Evolutionary conservation across 1,140 invertebrate species (phyloP).

Genomic region (Bathynomus jamesi): DNA sequence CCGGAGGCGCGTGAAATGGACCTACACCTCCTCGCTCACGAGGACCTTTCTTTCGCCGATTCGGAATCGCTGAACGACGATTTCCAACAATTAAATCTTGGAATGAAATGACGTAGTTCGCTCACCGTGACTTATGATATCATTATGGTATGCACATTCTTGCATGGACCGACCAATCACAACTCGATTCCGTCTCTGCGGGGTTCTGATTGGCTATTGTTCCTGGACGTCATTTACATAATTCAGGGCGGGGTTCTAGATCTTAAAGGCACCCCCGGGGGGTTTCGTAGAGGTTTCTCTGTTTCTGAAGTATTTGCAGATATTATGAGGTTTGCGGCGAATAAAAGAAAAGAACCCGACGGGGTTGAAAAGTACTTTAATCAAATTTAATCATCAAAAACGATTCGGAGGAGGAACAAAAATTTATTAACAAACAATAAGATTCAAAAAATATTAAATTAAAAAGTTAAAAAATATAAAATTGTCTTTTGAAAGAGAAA

Average conservation of each 20-base stretch:
- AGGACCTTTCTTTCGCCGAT: slow-evolving; percentile 28
- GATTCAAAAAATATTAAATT: too few relatives aligned
- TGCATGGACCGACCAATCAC: slow-evolving; percentile 28
- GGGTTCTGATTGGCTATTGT: slow-evolving; percentile 36
- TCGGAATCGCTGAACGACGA: slow-evolving; percentile 12
- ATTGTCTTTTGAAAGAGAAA: too few relatives aligned
- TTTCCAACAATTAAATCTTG: slow-evolving; percentile 20
- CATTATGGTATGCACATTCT: slow-evolving; percentile 28
- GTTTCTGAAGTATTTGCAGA: background rate
- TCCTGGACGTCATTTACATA: slow-evolving; percentile 33
- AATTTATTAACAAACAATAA: too few relatives aligned
- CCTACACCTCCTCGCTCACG: slow-evolving; percentile 21
- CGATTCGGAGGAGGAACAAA: background rate
- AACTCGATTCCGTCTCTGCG: slow-evolving; percentile 27
- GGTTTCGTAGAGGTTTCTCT: background rate
- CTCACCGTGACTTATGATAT: slow-evolving; percentile 31
- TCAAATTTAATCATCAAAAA: background rate
- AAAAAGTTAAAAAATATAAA: too few relatives aligned
- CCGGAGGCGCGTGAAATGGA: slow-evolving; percentile 5
- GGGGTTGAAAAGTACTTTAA: background rate
- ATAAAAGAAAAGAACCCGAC: background rate
- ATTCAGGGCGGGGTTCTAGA: slow-evolving; percentile 29
- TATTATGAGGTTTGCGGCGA: background rate
- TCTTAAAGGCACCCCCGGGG: background rate
- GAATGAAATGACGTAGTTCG: slow-evolving; percentile 20